Base-by-base conservation (phyloP, 2,797 vertebrate genomes). In the Myiotriccus ornatus region DNA sequence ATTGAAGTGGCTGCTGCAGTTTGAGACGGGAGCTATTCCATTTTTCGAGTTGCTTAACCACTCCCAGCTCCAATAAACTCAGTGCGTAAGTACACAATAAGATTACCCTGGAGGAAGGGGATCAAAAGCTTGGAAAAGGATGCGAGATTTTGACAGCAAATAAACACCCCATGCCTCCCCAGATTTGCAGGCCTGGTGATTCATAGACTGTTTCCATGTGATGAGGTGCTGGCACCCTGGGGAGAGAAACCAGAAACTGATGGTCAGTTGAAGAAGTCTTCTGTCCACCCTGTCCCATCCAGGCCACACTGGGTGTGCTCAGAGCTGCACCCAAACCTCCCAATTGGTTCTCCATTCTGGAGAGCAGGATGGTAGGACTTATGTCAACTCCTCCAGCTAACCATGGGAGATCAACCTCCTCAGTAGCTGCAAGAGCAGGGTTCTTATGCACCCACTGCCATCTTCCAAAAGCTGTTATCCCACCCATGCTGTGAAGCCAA, bases 381-480 rank as follows among this genome's bases (percentile, higher is more conserved):
- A 35, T 5, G 21, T 18, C 22, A 32, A 17, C 17, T 69, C 49
- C 9, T 63, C 14, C 25, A 41, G 32, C 41, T 49, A 35, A 35
- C 43, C 35, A 23, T 27, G 37, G 34, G 24, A 68, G 25, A 56
- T 63, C 28, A 63, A 2, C 8, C 14, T 43, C 34, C 18, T 70
- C 35, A 35, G 35, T 14, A 27, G 25, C 22, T 87, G 43, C 35
- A 78, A 35, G 43, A 65, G 21, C 21, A 43, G 21, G 21, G 62
- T 63, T 10, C 43, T 22, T 15, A 4, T 47, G 14, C 39, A 13
- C 16, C n/a, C 0, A 0, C 12, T 47, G 30, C 17, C 60, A 18
- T 70, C 8, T 55, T 86, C 32, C 18, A 32, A 2, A 47, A 46
- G 11, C 7, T 7, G 2, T 35, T 47, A 5, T 35, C 25, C 30